Percentiles rank a stretch among this genome's conserved stretches.
phyloP scores from a whole-genome alignment of 2,797 vertebrate genomes.

The Merluccius polli region DNA sequence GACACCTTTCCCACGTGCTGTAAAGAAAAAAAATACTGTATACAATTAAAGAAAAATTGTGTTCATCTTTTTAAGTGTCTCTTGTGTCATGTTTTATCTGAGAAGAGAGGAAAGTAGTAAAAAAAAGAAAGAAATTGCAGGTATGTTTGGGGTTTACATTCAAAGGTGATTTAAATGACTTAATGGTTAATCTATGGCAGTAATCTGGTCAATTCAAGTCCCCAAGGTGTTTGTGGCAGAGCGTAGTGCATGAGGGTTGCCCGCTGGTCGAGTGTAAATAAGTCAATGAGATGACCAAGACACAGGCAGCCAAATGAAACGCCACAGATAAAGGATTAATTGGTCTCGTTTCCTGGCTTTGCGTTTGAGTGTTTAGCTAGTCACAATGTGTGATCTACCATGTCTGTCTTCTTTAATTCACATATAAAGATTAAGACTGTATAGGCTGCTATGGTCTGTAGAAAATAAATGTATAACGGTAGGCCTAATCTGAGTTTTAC shows the following conservation, averaged over 20 bases:
- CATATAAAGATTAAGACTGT: background rate
- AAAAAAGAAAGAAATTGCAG: conserved; percentile 7
- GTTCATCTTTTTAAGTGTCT: conserved; percentile 65
- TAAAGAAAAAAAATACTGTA: conserved; percentile 65
- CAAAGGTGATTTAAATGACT: background rate
- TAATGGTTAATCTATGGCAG: background rate
- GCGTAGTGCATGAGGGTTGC: too few relatives aligned
- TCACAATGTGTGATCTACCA: background rate
- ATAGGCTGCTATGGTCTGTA: background rate
- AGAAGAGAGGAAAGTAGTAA: background rate
- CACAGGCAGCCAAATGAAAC: background rate
- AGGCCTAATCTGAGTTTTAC: background rate
- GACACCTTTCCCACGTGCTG: conserved; percentile 55
- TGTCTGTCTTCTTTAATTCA: background rate
- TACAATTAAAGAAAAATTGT: conserved; percentile 73
- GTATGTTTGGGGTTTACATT: background rate
- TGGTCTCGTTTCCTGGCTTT: background rate
- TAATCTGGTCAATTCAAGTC: background rate
- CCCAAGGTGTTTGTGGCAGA: background rate
- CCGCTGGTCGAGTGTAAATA: too few relatives aligned
- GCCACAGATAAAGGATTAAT: background rate
- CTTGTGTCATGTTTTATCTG: conserved; percentile 18
- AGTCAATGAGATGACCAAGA: background rate
- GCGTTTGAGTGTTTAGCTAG: background rate
- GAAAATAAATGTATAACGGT: background rate